Evolutionary conservation across 1,140 invertebrate genomes (phyloP).

Genomic region (Zaprionus camerounensis): DNA sequence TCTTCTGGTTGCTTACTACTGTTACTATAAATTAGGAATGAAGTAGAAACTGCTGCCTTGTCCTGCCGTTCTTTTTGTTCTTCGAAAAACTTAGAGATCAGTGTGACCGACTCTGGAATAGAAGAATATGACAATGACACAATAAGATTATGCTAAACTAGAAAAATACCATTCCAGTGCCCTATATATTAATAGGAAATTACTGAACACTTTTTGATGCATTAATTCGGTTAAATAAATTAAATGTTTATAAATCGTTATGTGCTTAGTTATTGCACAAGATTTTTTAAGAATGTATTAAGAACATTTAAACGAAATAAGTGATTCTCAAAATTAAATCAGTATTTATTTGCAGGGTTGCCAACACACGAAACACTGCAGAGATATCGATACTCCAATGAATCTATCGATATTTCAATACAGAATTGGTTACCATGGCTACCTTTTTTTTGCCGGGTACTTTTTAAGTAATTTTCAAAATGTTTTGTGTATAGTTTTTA

Average conservation of each 20-base stretch:
- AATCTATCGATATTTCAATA: neutral
- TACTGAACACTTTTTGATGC: neutral
- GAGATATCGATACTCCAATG: neutral
- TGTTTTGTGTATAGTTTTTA: slow-evolving; percentile 60
- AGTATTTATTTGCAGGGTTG: neutral
- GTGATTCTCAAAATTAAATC: neutral
- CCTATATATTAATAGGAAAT: neutral
- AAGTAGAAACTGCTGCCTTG: slow-evolving; percentile 66
- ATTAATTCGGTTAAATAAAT: neutral
- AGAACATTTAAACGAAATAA: neutral
- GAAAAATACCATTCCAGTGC: slow-evolving; percentile 9
- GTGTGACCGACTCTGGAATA: slow-evolving; percentile 9
- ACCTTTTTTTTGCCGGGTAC: neutral
- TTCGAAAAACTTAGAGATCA: slow-evolving; percentile 59
- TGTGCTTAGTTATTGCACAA: neutral
- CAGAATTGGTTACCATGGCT: neutral
- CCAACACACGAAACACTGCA: neutral
- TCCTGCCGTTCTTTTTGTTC: slow-evolving; percentile 64
- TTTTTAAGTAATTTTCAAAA: slow-evolving; percentile 14
- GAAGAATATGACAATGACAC: neutral
- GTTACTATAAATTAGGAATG: slow-evolving; percentile 74
- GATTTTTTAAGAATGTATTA: neutral
- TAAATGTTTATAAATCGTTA: neutral
- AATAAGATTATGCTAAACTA: neutral
- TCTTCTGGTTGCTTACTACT: slow-evolving; percentile 72